Base-by-base conservation (phyloP, 2,888 invertebrate species). In the Allacma fusca region DNA sequence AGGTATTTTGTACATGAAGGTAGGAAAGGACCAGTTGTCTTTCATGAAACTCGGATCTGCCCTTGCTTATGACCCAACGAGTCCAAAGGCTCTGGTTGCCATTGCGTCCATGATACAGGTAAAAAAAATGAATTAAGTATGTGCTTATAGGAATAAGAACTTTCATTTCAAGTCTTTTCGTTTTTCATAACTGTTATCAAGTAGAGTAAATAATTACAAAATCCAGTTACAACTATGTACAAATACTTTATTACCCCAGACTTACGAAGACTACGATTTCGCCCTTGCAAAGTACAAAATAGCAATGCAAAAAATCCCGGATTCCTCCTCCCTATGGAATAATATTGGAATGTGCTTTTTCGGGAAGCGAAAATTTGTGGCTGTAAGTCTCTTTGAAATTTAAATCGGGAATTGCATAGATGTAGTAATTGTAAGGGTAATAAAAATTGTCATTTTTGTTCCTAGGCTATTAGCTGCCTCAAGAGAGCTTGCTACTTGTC, bases 271-370 rank as follows among this genome's bases (percentile, higher is more conserved):
- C 86, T 92, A 91, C 85, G 96, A 96, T 84, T 93, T 93, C 9
- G 96, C 96, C 0, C 87, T 96, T 29, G 91, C 92, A 65, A 94
- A 95, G 87, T 96, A 96, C 86, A 92, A 93, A 86, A 88, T 91
- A 76, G 93, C 94, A 2, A 91, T 92, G 16, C 89, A 91, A 80
- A 88, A 89, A 71, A 89, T 91, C 80, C 91, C 93, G 1, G 93
- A 95, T 85, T 92, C 93, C 71, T 90, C 93, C 1, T 91, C 92
- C 24, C 87, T 96, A 24, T 96, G 96, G 96, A 96, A 94, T 86
- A 96, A 96, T 85, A 92, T 96, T 83, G 96, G 94, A 70, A 92
- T 96, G 90, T 95, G 95, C 86, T 95, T 95, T 86, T 93, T 93
- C 85, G 93, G 93, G 26, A 95, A 95, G 87, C 93, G 93, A 85